Conservation (phyloP, 1,140 invertebrate genomes). For the Drosophila azteca region DNA sequence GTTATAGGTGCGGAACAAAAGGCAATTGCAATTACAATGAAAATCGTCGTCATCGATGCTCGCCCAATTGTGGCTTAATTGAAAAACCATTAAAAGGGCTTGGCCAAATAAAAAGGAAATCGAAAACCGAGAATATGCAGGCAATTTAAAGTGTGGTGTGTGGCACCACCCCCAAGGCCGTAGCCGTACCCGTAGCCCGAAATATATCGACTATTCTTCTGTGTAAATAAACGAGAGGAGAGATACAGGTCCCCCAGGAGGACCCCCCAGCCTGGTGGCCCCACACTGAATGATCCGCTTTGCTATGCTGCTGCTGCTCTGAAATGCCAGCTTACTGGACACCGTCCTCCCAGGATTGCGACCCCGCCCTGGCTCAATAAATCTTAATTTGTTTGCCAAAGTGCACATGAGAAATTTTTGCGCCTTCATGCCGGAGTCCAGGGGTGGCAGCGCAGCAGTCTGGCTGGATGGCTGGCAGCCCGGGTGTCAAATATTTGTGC, state of each 20-base stretch:
- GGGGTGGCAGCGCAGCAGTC: neutral
- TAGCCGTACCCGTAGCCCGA: neutral
- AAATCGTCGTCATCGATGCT: slow-evolving; percentile 14
- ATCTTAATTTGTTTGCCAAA: slow-evolving; percentile 81
- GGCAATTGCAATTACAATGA: slow-evolving; percentile 23
- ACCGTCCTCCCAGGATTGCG: slow-evolving; percentile 13
- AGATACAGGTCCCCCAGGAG: too few species aligned
- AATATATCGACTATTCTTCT: too few species aligned
- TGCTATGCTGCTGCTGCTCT: neutral
- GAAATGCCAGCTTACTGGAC: slow-evolving; percentile 47
- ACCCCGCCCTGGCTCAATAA: slow-evolving; percentile 55
- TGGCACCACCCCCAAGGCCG: neutral
- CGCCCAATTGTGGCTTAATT: slow-evolving; percentile 68
- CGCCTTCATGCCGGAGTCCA: slow-evolving; percentile 38
- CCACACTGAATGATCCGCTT: too few species aligned
- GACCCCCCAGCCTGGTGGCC: too few species aligned
- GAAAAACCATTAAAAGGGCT: slow-evolving; percentile 61
- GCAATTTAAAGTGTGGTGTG: slow-evolving; percentile 39
- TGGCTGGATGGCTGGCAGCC: neutral
- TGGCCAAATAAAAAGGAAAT: slow-evolving; percentile 19
- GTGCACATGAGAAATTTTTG: slow-evolving; percentile 72
- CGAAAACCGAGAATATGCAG: slow-evolving; percentile 40
- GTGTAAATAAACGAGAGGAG: too few species aligned
- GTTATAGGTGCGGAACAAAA: slow-evolving; percentile 6
- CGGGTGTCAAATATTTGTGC: slow-evolving; percentile 64